These are phyloP conservation scores for Tetragonula carbonaria DNA, from an alignment of 2,888 invertebrate genomes.

Conservation along the genomic window DNA sequence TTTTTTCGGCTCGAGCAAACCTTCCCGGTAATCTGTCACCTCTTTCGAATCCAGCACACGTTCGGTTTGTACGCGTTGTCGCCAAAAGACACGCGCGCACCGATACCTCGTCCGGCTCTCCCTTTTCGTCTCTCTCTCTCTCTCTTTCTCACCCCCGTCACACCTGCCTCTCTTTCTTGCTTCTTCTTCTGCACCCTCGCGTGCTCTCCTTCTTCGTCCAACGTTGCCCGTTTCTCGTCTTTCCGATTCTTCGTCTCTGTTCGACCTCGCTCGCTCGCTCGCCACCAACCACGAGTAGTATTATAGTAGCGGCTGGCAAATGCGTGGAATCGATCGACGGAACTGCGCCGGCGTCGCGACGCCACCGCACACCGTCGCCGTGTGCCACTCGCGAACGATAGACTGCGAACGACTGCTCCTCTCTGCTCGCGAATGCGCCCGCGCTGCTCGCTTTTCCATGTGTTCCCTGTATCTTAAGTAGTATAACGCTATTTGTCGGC, in stretches of 20 bases:
- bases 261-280: conserved; percentile 7
- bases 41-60: conserved; percentile 35
- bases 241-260: conserved; percentile 21
- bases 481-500: conserved; percentile 21
- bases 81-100: conserved; percentile 44
- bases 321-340: conserved; percentile 78
- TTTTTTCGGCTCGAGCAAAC: conserved; percentile 30
- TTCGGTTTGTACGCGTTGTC: conserved; percentile 41
- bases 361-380: conserved; percentile 53
- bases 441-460: conserved; percentile 37
- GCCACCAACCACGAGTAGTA: background rate
- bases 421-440: conserved; percentile 56
- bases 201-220: no score
- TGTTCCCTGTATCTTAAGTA: conserved; percentile 36
- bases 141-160: background rate
- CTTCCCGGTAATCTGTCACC: conserved; percentile 47
- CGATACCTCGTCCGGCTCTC: conserved; percentile 12
- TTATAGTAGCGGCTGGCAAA: conserved; percentile 15
- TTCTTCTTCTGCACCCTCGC: background rate
- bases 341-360: conserved; percentile 82
- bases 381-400: conserved; percentile 32
- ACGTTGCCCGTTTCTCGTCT: no score
- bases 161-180: background rate
- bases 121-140: background rate
- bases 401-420: conserved; percentile 52